These are phyloP conservation scores for Sinhomidia bicolor DNA, from an alignment of 2,888 invertebrate species.

Conservation along the genomic window DNA sequence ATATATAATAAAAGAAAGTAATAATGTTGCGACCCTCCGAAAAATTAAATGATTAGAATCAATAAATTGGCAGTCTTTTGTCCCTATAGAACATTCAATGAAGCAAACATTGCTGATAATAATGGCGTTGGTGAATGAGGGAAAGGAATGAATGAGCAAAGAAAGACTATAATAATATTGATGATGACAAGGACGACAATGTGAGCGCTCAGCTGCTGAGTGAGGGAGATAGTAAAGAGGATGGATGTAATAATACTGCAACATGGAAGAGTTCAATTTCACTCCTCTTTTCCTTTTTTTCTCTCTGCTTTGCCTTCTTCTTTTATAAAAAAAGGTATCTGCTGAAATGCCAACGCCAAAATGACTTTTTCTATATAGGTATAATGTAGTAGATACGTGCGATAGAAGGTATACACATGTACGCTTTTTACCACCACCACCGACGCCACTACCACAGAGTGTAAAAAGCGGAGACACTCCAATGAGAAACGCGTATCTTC, in stretches of 20 bases:
- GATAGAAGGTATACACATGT: too few relatives aligned
- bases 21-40: conserved; percentile 78
- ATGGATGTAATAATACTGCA: conserved; percentile 56
- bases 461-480: conserved; percentile 2
- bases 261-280: conserved; percentile 79
- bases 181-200: conserved; percentile 60
- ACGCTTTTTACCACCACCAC: not conserved
- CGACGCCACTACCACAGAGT: not conserved
- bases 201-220: conserved; percentile 45
- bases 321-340: not conserved
- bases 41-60: conserved; percentile 81
- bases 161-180: conserved; percentile 52
- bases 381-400: too few relatives aligned
- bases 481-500: conserved; percentile 54
- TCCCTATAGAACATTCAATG: conserved; percentile 80
- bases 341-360: not conserved
- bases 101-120: conserved; percentile 80
- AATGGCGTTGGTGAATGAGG: conserved; percentile 55
- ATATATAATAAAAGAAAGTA: conserved; percentile 41
- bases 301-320: not conserved
- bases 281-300: conserved; percentile 74
- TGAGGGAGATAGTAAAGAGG: conserved; percentile 47
- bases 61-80: conserved; percentile 80
- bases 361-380: too few relatives aligned
- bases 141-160: conserved; percentile 37